Percentiles rank a stretch among this genome's conserved stretches.
Conservation (phyloP, 2,888 invertebrate species). For the Leptopilina myrica region DNA sequence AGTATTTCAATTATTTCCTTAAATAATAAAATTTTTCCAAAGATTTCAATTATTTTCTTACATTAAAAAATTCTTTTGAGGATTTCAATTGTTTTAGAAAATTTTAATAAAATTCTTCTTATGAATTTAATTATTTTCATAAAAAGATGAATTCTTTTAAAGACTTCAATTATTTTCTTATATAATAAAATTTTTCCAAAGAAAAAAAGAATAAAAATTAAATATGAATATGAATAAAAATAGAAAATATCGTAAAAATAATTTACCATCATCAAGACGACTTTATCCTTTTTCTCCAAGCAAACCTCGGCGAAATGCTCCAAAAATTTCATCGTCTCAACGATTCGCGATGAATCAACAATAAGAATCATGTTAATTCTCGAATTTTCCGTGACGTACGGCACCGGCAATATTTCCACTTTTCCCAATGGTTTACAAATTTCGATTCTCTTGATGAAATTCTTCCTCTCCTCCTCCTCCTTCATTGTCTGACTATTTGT, state of each 20-base stretch:
- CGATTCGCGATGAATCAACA: slow-evolving; percentile 79
- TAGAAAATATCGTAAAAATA: background rate
- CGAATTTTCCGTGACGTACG: slow-evolving; percentile 96
- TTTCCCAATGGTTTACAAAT: slow-evolving; percentile 90
- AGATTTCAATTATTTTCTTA: no score
- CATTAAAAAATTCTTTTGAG: no score
- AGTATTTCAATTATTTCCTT: no score
- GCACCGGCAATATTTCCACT: slow-evolving; percentile 93
- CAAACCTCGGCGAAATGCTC: slow-evolving; percentile 84
- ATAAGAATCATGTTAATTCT: slow-evolving; percentile 88
- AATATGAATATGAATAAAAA: slow-evolving; percentile 11
- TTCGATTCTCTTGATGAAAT: slow-evolving; percentile 83
- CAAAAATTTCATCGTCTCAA: slow-evolving; percentile 83
- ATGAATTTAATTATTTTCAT: no score
- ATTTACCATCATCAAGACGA: slow-evolving; percentile 84
- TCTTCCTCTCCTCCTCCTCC: no score
- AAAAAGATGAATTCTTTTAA: no score
- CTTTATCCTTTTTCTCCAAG: slow-evolving; percentile 88
- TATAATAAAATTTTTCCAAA: no score
- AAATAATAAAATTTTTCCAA: no score
- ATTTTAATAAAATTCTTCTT: no score
- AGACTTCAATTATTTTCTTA: no score
- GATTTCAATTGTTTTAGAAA: no score
- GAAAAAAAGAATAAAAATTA: no score
- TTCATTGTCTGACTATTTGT: slow-evolving; percentile 73